phyloP scores from a whole-genome alignment of 1,140 invertebrate species.

The Caenorhabditis briggsae region DNA sequence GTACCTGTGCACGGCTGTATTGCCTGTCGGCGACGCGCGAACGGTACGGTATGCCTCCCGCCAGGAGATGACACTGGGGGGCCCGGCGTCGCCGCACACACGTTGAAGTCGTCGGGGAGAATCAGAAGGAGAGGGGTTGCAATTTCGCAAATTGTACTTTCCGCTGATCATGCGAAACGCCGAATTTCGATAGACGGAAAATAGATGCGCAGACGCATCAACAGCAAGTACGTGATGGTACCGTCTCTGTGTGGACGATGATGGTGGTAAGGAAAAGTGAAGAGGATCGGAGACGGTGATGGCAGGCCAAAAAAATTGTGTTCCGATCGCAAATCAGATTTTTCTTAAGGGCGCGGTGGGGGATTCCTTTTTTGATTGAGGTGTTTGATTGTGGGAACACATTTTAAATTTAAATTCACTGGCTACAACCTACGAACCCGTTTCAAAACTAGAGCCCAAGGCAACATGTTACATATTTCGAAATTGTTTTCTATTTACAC shows the following conservation, averaged over 20 bases:
- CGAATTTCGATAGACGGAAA: neutral
- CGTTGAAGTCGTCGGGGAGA: neutral
- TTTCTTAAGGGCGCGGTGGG: too few relatives aligned
- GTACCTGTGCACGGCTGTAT: constrained; percentile 53
- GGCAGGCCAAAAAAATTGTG: too few relatives aligned
- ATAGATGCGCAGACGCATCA: constrained; percentile 8
- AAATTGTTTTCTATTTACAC: too few relatives aligned
- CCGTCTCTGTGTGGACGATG: neutral
- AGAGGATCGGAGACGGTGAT: too few relatives aligned
- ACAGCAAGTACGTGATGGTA: constrained; percentile 54
- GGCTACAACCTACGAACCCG: too few relatives aligned
- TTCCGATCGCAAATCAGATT: too few relatives aligned
- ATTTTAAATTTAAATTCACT: too few relatives aligned
- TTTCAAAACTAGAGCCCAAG: too few relatives aligned
- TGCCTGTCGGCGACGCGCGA: neutral
- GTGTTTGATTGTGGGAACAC: too few relatives aligned
- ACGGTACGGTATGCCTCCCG: constrained; percentile 50
- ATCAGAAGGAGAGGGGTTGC: neutral
- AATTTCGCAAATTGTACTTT: constrained; percentile 56
- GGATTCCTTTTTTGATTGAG: too few relatives aligned
- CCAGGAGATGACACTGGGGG: constrained; percentile 30
- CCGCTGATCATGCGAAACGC: constrained; percentile 51
- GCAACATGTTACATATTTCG: too few relatives aligned
- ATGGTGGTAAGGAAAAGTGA: neutral
- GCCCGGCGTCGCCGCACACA: neutral